Base-by-base conservation (phyloP, 2,888 invertebrate species). In the Hanleya hanleyi region DNA sequence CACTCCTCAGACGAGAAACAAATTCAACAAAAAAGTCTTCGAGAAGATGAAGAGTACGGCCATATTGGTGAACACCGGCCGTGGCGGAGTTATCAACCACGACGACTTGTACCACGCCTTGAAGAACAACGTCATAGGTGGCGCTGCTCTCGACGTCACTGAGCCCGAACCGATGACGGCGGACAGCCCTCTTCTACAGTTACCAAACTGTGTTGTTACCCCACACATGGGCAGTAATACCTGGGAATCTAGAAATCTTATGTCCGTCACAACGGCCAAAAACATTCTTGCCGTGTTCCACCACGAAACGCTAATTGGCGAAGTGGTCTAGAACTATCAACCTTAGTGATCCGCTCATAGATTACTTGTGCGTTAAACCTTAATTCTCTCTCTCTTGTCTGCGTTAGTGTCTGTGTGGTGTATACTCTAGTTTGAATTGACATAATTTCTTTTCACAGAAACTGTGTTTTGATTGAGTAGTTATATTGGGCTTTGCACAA, bases 161-260 rank as follows among this genome's bases (percentile, higher is more conserved):
- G 94, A 94, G 6, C 97, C 97, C 0, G 97, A 98, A 89, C 97
- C 97, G 0, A 91, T 98, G 75, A 96, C 97, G 0, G 85, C 94
- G 15, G 93, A 96, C 81, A 94, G 93, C 91, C 94, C 94, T 2
- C 91, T 98, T 32, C 93, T 96, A 15, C 93, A 93, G 73, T 87
- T 97, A 33, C 91, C 93, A 33, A 98, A 98, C 90, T 96, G 96
- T 88, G 94, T 96, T 76, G 90, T 97, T 49, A 91, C 94, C 9
- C 97, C 97, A 12, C 97, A 98, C 91, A 93, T 97, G 86, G 97
- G 96, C 69, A 96, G 96, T 84, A 96, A 96, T 1, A 96, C 96
- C 0, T 86, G 93, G 47, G 93, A 93, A 77, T 95, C 96, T 0
- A 93, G 96, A 79, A 92, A 92, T 73, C 93, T 93, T 49, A 97